A percentile compares a stretch with the other conserved stretches of the same genome.
Conservation (phyloP, 2,797 vertebrate genomes). For the Lepus townsendii region DNA sequence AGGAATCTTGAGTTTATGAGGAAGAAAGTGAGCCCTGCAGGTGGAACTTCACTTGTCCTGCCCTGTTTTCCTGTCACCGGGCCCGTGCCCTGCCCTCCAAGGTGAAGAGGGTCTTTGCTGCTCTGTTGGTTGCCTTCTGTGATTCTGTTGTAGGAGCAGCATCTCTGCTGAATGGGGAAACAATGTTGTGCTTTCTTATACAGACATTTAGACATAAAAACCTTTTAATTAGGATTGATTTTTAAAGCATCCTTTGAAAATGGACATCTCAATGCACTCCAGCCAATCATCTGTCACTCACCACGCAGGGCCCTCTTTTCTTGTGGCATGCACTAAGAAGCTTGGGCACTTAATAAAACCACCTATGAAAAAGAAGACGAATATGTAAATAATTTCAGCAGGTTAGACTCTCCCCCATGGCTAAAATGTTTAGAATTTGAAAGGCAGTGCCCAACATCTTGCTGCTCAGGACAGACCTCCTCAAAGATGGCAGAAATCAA, state of each 20-base stretch:
- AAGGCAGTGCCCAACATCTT: background rate
- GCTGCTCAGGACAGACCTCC: background rate
- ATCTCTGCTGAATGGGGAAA: background rate
- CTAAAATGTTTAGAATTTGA: slow-evolving; percentile 63
- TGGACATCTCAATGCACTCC: background rate
- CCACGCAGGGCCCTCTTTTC: background rate
- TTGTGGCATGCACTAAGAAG: background rate
- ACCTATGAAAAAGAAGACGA: background rate
- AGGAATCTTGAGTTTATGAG: background rate
- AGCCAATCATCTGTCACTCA: background rate
- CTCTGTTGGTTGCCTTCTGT: rapidly evolving
- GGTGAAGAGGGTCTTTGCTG: background rate
- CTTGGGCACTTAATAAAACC: background rate
- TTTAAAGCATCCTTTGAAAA: slow-evolving; percentile 45
- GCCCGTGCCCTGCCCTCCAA: background rate
- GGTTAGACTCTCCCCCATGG: slow-evolving; percentile 41
- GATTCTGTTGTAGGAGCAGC: background rate
- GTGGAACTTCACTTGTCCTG: background rate
- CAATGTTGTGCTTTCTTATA: background rate
- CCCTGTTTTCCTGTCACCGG: background rate
- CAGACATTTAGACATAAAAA: slow-evolving; percentile 23
- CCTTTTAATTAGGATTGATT: background rate
- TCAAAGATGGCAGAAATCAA: background rate
- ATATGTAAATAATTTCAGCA: slow-evolving; percentile 3
- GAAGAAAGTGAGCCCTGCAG: background rate